phyloP scores from a whole-genome alignment of 2,113 vertebrate genomes.

The Paedocypris sp. region DNA sequence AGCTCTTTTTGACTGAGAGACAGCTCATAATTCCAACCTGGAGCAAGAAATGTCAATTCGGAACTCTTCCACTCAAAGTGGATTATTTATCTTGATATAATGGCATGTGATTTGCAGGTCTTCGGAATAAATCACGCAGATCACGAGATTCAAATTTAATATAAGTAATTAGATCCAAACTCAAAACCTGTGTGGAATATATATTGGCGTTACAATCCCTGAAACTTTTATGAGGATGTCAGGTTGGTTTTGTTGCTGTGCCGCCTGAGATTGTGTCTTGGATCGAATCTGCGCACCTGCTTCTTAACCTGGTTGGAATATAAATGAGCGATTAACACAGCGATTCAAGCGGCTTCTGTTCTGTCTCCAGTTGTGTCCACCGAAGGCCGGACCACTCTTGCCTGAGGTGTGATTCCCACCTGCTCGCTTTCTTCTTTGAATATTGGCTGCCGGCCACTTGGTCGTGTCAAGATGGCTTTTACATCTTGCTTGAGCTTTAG shows the following conservation, averaged over 20 bases:
- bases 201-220: background rate
- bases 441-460: slow-evolving; percentile 1
- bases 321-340: slow-evolving; percentile 42
- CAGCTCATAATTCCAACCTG: slow-evolving; percentile 26
- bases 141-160: no score
- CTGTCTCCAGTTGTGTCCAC: slow-evolving; percentile 5
- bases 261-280: slow-evolving; percentile 26
- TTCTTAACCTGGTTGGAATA: slow-evolving; percentile 42
- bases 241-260: slow-evolving; percentile 14
- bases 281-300: slow-evolving; percentile 14
- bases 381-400: background rate
- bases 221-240: background rate
- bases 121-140: no score
- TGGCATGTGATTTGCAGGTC: background rate
- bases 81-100: background rate
- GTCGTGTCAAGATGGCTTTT: background rate
- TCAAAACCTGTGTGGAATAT: background rate
- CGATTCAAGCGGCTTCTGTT: slow-evolving; percentile 24
- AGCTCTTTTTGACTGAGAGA: slow-evolving; percentile 19
- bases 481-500: no score
- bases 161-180: no score
- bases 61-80: background rate
- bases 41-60: background rate
- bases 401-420: background rate
- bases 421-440: background rate